Conservation (phyloP, 2,888 invertebrate species). For the Dasysyrphus albostriatus region DNA sequence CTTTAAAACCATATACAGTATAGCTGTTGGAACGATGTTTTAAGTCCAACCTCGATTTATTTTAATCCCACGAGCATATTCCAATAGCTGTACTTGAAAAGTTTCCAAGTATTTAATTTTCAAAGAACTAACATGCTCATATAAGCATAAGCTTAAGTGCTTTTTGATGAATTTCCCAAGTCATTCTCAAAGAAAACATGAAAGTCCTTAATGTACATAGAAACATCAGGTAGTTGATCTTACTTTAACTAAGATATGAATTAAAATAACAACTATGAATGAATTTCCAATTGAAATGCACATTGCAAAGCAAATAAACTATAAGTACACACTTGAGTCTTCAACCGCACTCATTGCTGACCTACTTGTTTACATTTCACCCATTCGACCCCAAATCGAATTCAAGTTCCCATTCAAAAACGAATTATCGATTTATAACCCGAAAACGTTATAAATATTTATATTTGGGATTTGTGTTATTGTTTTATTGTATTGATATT, state of each 20-base stretch:
- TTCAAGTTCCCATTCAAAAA: slow-evolving; percentile 25
- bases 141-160: background rate
- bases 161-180: background rate
- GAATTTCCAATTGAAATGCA: background rate
- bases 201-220: background rate
- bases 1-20: too few relatives aligned
- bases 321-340: slow-evolving; percentile 8
- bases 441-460: slow-evolving; percentile 6
- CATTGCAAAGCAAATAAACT: slow-evolving; percentile 2
- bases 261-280: slow-evolving; percentile 2
- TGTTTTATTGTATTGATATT: slow-evolving; percentile 49
- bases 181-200: background rate
- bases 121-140: too few relatives aligned
- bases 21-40: too few relatives aligned
- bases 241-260: background rate
- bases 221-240: background rate
- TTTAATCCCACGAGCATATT: background rate
- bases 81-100: background rate
- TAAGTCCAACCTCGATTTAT: too few relatives aligned
- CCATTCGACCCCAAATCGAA: background rate
- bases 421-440: slow-evolving; percentile 20
- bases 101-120: background rate
- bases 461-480: background rate
- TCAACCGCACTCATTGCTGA: background rate
- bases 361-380: slow-evolving; percentile 1